Evolutionary conservation across 2,113 vertebrate species (phyloP), one percentile per base, ranked within the genome.

Genomic region (Perca flavescens): DNA sequence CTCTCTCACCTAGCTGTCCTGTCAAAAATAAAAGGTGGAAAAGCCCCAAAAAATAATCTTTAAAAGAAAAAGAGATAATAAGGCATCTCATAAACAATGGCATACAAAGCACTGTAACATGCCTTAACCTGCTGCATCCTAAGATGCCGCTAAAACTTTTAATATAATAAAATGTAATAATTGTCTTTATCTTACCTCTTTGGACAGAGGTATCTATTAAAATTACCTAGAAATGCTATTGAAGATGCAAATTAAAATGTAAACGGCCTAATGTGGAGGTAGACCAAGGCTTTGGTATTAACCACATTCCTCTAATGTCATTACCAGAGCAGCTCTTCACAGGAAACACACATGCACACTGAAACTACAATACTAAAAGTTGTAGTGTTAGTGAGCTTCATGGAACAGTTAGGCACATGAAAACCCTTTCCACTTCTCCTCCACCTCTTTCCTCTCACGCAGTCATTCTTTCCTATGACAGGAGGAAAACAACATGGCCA

Each of bases 381-480:
- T 50, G 62, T 64, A 46, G 66, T 53, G 40, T 82, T 22, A 80
- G 90, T 88, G 86, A 83, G 90, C 87, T 86, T 80, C 22, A 56
- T 90, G 88, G 88, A 92, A 88, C 88, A 76, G 77, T 78, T 52
- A n/a, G 56, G 58, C 77, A 52, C 74, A 77, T 19, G 17, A 76
- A 84, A 89, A 87, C 69, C 69, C 62, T 82, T 89, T 90, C 89
- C 85, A 86, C 84, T 86, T 91, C 85, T 88, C 89, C 91, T 88
- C 86, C 90, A 84, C 86, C 88, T 88, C 82, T 92, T 91, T 92
- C 89, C 89, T 87, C 85, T 80, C 49, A 57, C 80, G 66, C 80
- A 85, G 85, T 94, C 91, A 94, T 53, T 89, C 87, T 94, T 93
- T 94, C 93, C 93, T 71, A 78, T 36, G 74, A 91, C 70, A 43